These are phyloP conservation scores for Squalus acanthias DNA, from an alignment of 2,797 vertebrate genomes.

Conservation along the genomic window DNA sequence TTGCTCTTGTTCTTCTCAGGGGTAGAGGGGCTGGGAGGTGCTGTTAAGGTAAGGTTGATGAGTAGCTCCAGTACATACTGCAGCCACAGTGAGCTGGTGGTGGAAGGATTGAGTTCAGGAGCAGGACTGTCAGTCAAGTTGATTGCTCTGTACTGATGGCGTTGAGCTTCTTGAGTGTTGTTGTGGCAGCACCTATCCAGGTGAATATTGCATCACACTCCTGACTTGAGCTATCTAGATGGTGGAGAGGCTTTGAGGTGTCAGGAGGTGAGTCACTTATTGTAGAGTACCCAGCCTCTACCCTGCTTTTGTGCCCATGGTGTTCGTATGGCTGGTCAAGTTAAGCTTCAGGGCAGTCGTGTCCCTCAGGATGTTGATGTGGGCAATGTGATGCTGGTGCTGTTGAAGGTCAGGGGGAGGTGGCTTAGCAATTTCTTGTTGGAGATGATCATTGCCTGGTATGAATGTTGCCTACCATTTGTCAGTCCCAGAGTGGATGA, in stretches of 20 bases:
- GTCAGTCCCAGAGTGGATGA: too few relatives aligned
- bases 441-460: not conserved
- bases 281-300: not conserved
- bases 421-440: not conserved
- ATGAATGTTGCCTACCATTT: too few relatives aligned
- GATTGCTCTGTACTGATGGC: not conserved
- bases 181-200: not conserved
- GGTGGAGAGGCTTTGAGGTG: too few relatives aligned
- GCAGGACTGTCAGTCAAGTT: not conserved
- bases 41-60: too few relatives aligned
- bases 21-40: too few relatives aligned
- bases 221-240: too few relatives aligned
- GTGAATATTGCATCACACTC: not conserved
- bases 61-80: not conserved
- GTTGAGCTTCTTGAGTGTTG: not conserved
- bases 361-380: not conserved
- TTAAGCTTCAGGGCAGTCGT: not conserved
- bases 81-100: not conserved
- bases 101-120: not conserved
- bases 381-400: not conserved
- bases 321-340: not conserved
- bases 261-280: not conserved
- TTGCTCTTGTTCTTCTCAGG: not conserved
- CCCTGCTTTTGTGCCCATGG: not conserved
- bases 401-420: not conserved